phyloP scores from a whole-genome alignment of 2,888 invertebrate genomes.

The Ametastegia equiseti region DNA sequence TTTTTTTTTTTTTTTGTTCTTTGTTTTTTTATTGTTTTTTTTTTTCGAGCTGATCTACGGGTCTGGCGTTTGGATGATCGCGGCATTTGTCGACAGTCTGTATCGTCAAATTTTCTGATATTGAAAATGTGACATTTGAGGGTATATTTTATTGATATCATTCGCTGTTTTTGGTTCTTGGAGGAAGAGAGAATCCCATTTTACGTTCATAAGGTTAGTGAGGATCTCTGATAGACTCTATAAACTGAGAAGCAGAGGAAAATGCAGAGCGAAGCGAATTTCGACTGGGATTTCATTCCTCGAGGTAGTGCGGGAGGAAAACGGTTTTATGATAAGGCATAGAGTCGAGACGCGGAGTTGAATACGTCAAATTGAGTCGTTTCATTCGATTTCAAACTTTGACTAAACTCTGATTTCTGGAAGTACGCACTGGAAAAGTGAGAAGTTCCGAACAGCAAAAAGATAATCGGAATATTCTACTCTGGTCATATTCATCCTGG shows the following conservation, averaged over 20 bases:
- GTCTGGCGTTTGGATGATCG: not conserved
- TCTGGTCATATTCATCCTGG: too few species aligned
- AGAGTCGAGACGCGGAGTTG: not conserved
- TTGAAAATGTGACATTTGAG: not conserved
- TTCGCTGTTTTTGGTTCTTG: not conserved
- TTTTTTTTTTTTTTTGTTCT: too few species aligned
- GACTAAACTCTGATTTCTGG: not conserved
- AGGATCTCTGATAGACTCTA: not conserved
- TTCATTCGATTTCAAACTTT: conserved; percentile 25
- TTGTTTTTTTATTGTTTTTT: too few species aligned
- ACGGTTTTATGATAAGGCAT: not conserved
- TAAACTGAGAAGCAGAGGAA: not conserved
- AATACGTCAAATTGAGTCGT: conserved; percentile 22
- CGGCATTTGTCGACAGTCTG: not conserved
- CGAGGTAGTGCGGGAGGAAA: not conserved
- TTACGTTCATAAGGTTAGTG: not conserved
- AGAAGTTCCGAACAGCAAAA: not conserved
- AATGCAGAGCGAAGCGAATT: not conserved
- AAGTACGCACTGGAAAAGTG: too few species aligned
- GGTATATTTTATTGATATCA: not conserved
- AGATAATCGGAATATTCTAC: too few species aligned
- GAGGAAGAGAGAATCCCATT: not conserved
- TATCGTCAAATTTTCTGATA: not conserved
- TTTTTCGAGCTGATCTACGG: conserved; percentile 9
- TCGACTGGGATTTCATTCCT: not conserved